Conservation (phyloP, 2,888 invertebrate species). For the Cyaniris semiargus region DNA sequence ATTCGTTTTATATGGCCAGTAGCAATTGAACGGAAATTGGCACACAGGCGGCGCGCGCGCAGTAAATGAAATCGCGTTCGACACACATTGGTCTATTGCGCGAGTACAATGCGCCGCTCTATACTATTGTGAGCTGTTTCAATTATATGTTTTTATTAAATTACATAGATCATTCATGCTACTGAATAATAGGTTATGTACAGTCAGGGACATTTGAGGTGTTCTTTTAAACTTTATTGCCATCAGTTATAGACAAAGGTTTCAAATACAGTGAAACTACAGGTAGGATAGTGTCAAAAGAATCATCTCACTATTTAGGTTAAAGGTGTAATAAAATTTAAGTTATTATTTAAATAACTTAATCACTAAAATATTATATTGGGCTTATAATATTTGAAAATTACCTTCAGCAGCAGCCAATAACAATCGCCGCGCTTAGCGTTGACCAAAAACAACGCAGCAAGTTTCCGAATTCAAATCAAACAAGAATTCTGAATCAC, state of each 20-base stretch:
- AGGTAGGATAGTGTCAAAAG: no score
- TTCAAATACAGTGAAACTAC: neutral
- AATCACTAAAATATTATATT: no score
- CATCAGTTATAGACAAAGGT: neutral
- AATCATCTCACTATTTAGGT: no score
- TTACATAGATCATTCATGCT: conserved; percentile 17
- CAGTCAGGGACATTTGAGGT: neutral
- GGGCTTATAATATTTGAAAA: no score
- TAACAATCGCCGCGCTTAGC: no score
- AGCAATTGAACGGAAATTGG: conserved; percentile 60
- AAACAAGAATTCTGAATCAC: no score
- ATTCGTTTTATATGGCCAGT: conserved; percentile 20
- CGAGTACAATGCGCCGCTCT: conserved; percentile 45
- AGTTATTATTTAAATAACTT: no score
- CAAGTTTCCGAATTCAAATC: no score
- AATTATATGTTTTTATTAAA: conserved; percentile 20
- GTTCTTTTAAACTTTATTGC: neutral
- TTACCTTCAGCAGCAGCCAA: no score
- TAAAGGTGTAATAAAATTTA: no score
- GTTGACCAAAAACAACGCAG: no score
- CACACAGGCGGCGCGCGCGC: conserved; percentile 70
- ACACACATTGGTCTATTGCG: conserved; percentile 70
- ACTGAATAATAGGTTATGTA: neutral
- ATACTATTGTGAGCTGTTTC: conserved; percentile 21
- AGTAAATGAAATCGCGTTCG: conserved; percentile 78